These are phyloP conservation scores for Galeruca laticollis DNA, from an alignment of 2,888 invertebrate genomes.

Conservation along the genomic window DNA sequence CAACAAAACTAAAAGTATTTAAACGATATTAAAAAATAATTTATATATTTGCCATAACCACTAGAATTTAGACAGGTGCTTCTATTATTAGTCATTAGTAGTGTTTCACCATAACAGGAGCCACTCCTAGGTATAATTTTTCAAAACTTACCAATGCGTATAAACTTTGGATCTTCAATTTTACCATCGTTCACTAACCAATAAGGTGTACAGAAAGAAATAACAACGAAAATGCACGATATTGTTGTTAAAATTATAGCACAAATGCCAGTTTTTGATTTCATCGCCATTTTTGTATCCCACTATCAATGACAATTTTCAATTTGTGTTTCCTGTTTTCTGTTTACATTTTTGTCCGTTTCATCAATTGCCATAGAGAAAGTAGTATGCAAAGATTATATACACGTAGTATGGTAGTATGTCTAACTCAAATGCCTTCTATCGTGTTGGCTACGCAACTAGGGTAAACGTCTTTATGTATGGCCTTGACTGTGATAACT, in stretches of 20 bases:
- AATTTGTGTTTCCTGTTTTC: too few relatives aligned
- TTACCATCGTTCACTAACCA: slow-evolving; percentile 89
- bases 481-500: neutral
- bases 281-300: slow-evolving; percentile 67
- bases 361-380: too few relatives aligned
- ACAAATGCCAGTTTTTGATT: slow-evolving; percentile 75
- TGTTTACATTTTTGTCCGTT: slow-evolving; percentile 74
- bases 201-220: slow-evolving; percentile 88
- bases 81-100: slow-evolving; percentile 28
- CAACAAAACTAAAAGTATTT: too few relatives aligned
- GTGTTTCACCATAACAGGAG: slow-evolving; percentile 10
- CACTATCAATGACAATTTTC: slow-evolving; percentile 3
- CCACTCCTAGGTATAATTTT: slow-evolving; percentile 36
- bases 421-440: neutral
- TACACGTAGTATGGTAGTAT: too few relatives aligned
- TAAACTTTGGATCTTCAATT: slow-evolving; percentile 81
- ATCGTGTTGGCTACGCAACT: neutral
- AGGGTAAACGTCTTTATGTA: neutral
- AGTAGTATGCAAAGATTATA: too few relatives aligned
- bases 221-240: slow-evolving; percentile 79
- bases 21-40: too few relatives aligned
- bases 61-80: slow-evolving; percentile 14
- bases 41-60: neutral
- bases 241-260: slow-evolving; percentile 76
- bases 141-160: slow-evolving; percentile 78